Evolutionary conservation across 64 coral and sea anemone species (phyloP), one percentile per base, ranked within the genome.

Genomic region (Porites australiensis): DNA sequence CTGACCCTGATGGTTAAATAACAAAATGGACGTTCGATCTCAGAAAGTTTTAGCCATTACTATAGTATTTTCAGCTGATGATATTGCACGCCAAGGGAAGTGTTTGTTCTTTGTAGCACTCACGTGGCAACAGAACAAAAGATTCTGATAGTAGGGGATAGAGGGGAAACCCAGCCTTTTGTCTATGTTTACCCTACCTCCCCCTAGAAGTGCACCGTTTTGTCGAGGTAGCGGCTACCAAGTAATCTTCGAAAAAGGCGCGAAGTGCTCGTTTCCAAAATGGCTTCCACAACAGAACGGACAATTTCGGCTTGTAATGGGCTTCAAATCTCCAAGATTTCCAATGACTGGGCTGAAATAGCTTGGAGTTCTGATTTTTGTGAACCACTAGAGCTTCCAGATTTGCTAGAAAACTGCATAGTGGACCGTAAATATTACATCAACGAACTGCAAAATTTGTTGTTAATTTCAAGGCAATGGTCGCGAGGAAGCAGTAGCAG

Each of bases 301-400:
- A 90, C 92, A 13, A 60, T 96, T 37, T 70, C 87, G 50, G 91
- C 70, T 71, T 95, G 94, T 57, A 81, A 76, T 58, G 49, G 87
- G 49, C 85, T 98, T 50, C 80, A 72, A 61, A 88, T 98, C 27
- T 50, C 70, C 61, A 72, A 79, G 7, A 72, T 98, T 50, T 83
- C 94, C 3, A 93, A 88, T 49, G 64, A 95, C 5, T 98, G 97
- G 97, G 73, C 91, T 0, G 88, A 96, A 19, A 27, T 90, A 74
- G 94, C 90, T 8, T 98, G 97, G 97, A 62, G 93, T 74, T 79
- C 83, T 52, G 97, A 98, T 78, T 98, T 98, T 92, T 94, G 88
- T 70, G 94, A 93, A 53, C 90, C 57, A 50, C 37, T 82, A 23
- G 94, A 89, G 10, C 20, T 96, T 20, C 97, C 97, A 72, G 97